These are phyloP conservation scores for Halyomorpha halys DNA, from an alignment of 1,140 invertebrate genomes.

Conservation along the genomic window DNA sequence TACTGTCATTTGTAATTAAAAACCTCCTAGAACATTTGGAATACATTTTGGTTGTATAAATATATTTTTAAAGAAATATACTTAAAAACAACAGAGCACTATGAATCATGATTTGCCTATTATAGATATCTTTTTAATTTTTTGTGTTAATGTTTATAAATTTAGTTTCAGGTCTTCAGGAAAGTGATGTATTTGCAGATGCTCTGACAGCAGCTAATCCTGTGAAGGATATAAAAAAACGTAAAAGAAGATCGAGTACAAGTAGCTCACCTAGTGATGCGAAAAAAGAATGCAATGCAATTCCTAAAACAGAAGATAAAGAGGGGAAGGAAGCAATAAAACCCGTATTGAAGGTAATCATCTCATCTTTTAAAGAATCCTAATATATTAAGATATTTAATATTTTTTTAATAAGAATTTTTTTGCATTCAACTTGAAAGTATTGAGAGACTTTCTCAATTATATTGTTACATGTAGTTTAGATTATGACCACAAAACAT, in stretches of 20 bases:
- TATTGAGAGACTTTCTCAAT: too few species aligned
- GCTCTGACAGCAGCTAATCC: slow-evolving; percentile 58
- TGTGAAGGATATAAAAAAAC: slow-evolving; percentile 62
- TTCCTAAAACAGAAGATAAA: slow-evolving; percentile 34
- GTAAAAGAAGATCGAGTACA: slow-evolving; percentile 58
- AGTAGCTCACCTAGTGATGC: slow-evolving; percentile 42
- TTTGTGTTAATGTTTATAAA: not conserved
- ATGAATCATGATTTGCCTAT: not conserved
- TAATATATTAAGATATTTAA: too few species aligned
- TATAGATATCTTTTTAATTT: slow-evolving; percentile 5
- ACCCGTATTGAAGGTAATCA: slow-evolving; percentile 42
- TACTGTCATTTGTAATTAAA: too few species aligned
- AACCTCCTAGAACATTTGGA: too few species aligned
- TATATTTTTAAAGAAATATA: too few species aligned
- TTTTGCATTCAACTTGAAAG: too few species aligned
- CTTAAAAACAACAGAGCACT: not conserved
- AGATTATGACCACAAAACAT: too few species aligned
- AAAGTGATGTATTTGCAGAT: slow-evolving; percentile 87
- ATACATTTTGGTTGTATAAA: too few species aligned
- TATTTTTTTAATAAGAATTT: too few species aligned
- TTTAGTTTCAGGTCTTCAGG: slow-evolving; percentile 46
- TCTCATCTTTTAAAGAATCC: not conserved
- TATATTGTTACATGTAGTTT: too few species aligned
- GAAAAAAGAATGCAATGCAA: slow-evolving; percentile 28
- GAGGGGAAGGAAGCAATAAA: slow-evolving; percentile 36